phyloP scores from a whole-genome alignment of 1,140 invertebrate genomes.

The Cardiocondyla obscurior region DNA sequence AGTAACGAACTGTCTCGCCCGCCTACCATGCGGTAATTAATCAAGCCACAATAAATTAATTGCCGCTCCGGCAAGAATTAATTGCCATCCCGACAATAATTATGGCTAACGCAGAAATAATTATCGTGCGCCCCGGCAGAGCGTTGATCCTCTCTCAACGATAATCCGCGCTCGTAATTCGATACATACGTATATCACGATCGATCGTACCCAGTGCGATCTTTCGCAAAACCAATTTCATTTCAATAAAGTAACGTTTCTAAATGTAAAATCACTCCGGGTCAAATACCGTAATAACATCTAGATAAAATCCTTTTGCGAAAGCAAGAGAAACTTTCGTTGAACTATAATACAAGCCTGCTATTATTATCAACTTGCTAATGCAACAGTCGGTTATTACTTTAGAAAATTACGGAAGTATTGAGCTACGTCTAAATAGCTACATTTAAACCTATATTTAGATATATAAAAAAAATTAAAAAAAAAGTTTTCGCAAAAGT shows the following conservation, averaged over 20 bases:
- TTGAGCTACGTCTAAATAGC: no score
- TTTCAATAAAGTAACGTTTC: constrained; percentile 50
- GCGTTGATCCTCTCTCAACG: constrained; percentile 62
- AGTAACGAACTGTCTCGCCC: constrained; percentile 63
- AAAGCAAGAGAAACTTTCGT: neutral
- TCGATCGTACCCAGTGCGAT: constrained; percentile 44
- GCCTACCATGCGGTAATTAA: constrained; percentile 68
- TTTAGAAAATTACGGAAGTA: neutral
- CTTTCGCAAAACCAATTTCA: constrained; percentile 45
- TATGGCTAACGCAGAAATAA: constrained; percentile 72
- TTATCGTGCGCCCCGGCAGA: constrained; percentile 61
- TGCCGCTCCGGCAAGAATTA: constrained; percentile 67
- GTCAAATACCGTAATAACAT: neutral
- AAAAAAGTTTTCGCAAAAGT: no score
- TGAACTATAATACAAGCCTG: neutral
- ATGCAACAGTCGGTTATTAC: neutral
- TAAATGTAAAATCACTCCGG: neutral
- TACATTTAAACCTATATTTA: no score
- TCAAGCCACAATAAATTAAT: constrained; percentile 72
- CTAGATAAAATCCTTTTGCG: neutral
- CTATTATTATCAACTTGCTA: neutral
- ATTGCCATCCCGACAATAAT: constrained; percentile 69
- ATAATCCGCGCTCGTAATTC: constrained; percentile 68
- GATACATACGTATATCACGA: constrained; percentile 64
- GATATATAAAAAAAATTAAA: no score